Evolutionary conservation across 2,113 vertebrate genomes (phyloP), one percentile per base, ranked within the genome.

Genomic region (Dermatemys mawii): DNA sequence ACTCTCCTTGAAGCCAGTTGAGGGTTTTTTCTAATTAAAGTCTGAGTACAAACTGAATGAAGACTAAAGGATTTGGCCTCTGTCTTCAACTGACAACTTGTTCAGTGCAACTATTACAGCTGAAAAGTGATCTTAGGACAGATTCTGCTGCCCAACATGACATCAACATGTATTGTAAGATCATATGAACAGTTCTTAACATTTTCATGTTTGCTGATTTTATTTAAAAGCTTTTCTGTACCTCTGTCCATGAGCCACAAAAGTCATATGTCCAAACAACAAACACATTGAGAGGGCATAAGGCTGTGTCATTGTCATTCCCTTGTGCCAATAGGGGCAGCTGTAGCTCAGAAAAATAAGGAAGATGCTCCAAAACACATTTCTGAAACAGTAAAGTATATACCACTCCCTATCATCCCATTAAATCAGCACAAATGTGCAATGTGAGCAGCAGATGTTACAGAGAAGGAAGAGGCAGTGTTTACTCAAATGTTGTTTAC

Each of bases 41-140:
- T n/a, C 29, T 24, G 73, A 84, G n/a, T 48, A 32, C 94, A 90
- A 93, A 60, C 3, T 53, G 67, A 90, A 89, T 22, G 29, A 93
- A 88, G 54, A 67, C 0, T 38, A n/a, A 14, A 84, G 16, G 24
- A 83, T 80, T 82, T 46, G 2, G 26, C 35, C 14, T 70, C 3
- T 90, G 27, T 48, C 92, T 90, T 54, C 48, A 29, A 35, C 48
- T 27, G 41, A 87, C 55, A 57, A 3, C 35, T 29, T 76, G 14
- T 32, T 60, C 46, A 19, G 7, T 24, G 38, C 17, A 53, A 35
- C 41, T 44, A 5, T 67, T 16, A 67, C 22, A 51, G n/a, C 48
- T 78, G 44, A 63, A 70, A 21, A 27, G 50, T 49, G 54, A 27
- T n/a, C 13, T 11, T 46, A 54, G 11, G 5, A 26, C 60, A 41